A percentile compares a stretch with the other conserved stretches of the same genome.
Evolutionary conservation across 2,888 invertebrate genomes (phyloP).

Genomic region (Thymelicus acteon): DNA sequence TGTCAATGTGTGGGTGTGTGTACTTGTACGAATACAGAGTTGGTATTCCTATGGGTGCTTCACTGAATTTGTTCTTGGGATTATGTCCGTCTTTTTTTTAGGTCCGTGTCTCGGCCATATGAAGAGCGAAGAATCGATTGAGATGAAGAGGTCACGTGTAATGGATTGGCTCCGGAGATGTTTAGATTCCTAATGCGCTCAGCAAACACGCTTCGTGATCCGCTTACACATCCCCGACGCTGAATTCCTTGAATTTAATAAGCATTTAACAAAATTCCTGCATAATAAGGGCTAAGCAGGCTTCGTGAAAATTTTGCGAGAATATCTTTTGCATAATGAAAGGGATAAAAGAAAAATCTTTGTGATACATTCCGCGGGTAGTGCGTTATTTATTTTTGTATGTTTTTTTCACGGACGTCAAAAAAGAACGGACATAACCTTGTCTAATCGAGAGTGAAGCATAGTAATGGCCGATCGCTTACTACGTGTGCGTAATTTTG

Average conservation of each 20-base stretch:
- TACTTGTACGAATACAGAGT: no score
- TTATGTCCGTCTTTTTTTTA: no score
- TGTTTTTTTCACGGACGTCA: no score
- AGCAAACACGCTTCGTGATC: conserved; percentile 68
- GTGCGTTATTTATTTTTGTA: conserved; percentile 36
- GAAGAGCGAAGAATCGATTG: conserved; percentile 40
- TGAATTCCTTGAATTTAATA: conserved; percentile 33
- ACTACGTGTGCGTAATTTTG: no score
- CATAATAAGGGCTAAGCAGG: conserved; percentile 32
- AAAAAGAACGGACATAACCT: no score
- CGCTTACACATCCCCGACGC: conserved; percentile 55
- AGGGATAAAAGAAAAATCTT: conserved; percentile 30
- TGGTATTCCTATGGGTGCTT: no score
- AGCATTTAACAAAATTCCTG: conserved; percentile 37
- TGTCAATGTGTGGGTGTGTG: no score
- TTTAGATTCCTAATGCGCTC: conserved; percentile 71
- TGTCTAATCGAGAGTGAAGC: no score
- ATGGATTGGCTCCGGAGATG: conserved; percentile 56
- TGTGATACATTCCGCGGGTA: conserved; percentile 15
- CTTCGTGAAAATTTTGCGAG: conserved; percentile 27
- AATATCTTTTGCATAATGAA: conserved; percentile 34
- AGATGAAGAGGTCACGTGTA: conserved; percentile 47
- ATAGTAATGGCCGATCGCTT: no score
- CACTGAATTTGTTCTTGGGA: no score
- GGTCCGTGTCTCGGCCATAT: conserved; percentile 33